phyloP scores from a whole-genome alignment of 2,113 vertebrate species.

The Propithecus coquereli region DNA sequence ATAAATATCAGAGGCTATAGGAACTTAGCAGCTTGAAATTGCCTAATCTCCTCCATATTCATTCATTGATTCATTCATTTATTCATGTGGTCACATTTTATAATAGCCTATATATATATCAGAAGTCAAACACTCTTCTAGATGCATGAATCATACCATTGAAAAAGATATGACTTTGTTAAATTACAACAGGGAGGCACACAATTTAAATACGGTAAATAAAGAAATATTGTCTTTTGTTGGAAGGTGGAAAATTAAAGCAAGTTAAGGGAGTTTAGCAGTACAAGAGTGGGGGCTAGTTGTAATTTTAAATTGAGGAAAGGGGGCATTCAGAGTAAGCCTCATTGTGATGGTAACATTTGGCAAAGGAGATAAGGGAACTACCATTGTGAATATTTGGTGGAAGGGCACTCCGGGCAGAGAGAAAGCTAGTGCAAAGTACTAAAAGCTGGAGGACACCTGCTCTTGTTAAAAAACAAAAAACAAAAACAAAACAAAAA shows the following conservation, averaged over 20 bases:
- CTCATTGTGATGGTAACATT: background rate
- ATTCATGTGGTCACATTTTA: background rate
- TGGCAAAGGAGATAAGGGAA: background rate
- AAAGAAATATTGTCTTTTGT: background rate
- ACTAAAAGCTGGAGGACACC: background rate
- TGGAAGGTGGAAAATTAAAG: background rate
- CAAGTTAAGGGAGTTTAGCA: background rate
- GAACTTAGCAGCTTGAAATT: background rate
- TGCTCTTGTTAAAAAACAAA: background rate
- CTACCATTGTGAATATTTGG: background rate
- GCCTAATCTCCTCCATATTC: background rate
- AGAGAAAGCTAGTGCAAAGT: background rate
- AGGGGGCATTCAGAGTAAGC: background rate
- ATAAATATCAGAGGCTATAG: background rate
- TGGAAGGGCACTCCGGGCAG: background rate
- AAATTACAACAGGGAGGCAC: background rate
- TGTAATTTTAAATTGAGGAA: background rate
- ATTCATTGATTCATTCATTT: background rate
- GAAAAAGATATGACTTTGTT: background rate
- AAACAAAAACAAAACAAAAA: too few relatives aligned
- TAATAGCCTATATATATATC: background rate
- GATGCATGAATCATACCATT: background rate
- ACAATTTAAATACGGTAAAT: background rate
- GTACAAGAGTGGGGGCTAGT: background rate
- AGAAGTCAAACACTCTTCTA: background rate